Evolutionary conservation across 2,888 invertebrate genomes (phyloP).

Genomic region (Dusona sp.): DNA sequence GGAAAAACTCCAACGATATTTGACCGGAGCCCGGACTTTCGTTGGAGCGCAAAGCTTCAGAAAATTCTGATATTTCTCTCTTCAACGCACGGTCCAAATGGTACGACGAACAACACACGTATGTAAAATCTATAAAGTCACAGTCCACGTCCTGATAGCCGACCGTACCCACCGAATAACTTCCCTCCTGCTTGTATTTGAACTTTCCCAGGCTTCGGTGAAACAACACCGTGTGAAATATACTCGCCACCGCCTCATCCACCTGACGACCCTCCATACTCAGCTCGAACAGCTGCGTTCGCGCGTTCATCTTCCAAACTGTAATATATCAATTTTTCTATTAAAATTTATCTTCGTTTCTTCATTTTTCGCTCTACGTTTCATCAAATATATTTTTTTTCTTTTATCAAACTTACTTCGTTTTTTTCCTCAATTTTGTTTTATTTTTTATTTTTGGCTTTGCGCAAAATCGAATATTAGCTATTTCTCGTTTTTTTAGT

Average conservation of each 20-base stretch:
- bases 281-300: slow-evolving; percentile 92
- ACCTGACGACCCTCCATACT: slow-evolving; percentile 96
- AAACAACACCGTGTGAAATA: slow-evolving; percentile 96
- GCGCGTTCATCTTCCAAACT: slow-evolving; percentile 89
- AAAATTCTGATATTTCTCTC: slow-evolving; percentile 91
- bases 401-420: neutral
- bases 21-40: slow-evolving; percentile 90
- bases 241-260: slow-evolving; percentile 95
- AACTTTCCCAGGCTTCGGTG: slow-evolving; percentile 97
- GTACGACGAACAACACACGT: slow-evolving; percentile 97
- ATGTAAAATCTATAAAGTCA: slow-evolving; percentile 98
- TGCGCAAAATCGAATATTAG: too few species aligned
- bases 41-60: slow-evolving; percentile 90
- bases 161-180: slow-evolving; percentile 97
- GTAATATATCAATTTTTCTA: slow-evolving; percentile 24
- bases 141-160: slow-evolving; percentile 99
- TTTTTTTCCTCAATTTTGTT: too few species aligned
- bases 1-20: slow-evolving; percentile 97
- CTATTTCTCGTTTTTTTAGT: too few species aligned
- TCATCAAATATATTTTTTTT: too few species aligned
- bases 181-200: slow-evolving; percentile 96
- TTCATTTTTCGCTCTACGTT: neutral
- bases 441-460: too few species aligned
- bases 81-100: slow-evolving; percentile 90
- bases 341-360: neutral